These are phyloP conservation scores for Zaprionus taronus DNA, from an alignment of 1,140 invertebrate genomes.

Conservation along the genomic window DNA sequence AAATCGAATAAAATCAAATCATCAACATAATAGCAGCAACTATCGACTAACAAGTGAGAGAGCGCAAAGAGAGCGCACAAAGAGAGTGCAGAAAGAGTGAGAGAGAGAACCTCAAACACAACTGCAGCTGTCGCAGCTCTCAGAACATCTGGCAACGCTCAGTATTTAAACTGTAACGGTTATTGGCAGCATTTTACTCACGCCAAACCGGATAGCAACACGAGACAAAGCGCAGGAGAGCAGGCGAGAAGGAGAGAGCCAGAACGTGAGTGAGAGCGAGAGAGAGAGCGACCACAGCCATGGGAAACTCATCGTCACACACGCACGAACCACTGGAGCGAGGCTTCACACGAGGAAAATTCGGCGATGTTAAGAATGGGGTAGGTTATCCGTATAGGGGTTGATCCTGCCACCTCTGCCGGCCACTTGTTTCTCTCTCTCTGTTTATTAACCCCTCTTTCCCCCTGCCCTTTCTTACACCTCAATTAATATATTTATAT, in stretches of 20 bases:
- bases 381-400: slow-evolving; percentile 63
- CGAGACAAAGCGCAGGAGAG: slow-evolving; percentile 17
- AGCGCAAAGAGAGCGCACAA: neutral
- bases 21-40: slow-evolving; percentile 31
- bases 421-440: slow-evolving; percentile 72
- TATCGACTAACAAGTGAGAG: neutral
- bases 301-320: slow-evolving; percentile 85
- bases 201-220: slow-evolving; percentile 40
- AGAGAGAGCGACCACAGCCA: slow-evolving; percentile 39
- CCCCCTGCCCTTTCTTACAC: neutral
- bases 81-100: neutral
- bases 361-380: slow-evolving; percentile 84
- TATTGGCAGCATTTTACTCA: slow-evolving; percentile 71
- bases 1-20: slow-evolving; percentile 46
- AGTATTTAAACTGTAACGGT: slow-evolving; percentile 64
- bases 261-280: neutral
- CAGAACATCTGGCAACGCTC: slow-evolving; percentile 65
- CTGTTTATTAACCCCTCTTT: neutral
- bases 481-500: neutral
- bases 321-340: slow-evolving; percentile 84
- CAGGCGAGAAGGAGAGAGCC: neutral
- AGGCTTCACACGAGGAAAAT: slow-evolving; percentile 84
- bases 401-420: slow-evolving; percentile 7
- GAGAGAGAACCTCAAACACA: neutral
- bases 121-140: neutral